Base-by-base conservation (phyloP, 2,797 vertebrate genomes). In the Botia kubotai region DNA sequence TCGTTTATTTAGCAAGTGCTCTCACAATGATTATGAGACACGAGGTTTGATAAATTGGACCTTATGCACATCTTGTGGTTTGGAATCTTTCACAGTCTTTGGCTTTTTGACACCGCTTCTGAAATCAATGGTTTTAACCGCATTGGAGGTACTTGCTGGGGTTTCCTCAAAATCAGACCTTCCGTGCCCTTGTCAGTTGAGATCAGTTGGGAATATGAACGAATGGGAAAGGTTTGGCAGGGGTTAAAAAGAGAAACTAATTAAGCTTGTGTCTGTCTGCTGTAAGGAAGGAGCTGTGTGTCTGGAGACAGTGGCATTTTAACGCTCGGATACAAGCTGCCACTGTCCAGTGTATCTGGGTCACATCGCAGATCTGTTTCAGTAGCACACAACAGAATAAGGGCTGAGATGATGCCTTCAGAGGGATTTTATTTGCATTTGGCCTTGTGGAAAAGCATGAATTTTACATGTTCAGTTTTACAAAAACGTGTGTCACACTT, bases 341-440 rank as follows among this genome's bases (percentile, higher is more conserved):
- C 2, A 58, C n/a, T 69, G 65, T 73, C 70, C 71, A 73, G 71
- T 46, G 26, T 73, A 66, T 80, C 71, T 80, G 46, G 78, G 78
- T 80, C 78, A 67, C 71, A 67, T 73, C 78, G 21, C 48, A 67
- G 52, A 74, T 80, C 71, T 73, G 66, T 80, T 80, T 80, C 62
- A 67, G 70, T 33, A 6, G 78, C 50, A 73, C 36, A 55, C 19
- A 79, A 66, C 72, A 73, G 50, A 16, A 73, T 65, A 29, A 58
- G 68, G 62, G 58, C 46, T 19, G 17, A 39, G 63, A 72, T 65
- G 68, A 65, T 79, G 68, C 67, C 39, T 78, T 78, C 67, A 71
- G 26, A 62, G 67, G 76, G 67, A 78, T 52, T 62, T 43, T 13
- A 13, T 29, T 79, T 36, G 67, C 58, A 23, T 79, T 79, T 72